Base-by-base conservation (phyloP, 2,797 vertebrate genomes). In the Falco columbarius region DNA sequence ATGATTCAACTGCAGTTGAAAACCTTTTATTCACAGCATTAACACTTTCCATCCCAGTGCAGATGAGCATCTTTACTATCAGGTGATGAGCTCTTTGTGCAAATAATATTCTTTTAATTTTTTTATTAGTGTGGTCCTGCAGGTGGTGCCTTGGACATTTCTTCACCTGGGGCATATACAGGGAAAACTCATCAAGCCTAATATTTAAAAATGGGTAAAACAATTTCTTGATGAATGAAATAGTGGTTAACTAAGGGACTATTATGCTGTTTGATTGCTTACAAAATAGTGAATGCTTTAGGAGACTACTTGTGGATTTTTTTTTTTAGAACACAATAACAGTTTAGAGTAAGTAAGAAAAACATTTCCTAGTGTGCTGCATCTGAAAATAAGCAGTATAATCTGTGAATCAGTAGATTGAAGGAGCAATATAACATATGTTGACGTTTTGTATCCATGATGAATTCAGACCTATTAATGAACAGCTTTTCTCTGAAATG, bases 21-120 rank as follows among this genome's bases (percentile, higher is more conserved):
- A 86, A 93, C 93, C 91, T 94, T 94, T 96, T 96, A 95, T 86
- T 97, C 89, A 88, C 55, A 85, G 75, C 13, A 47, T 97, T 95
- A 97, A 96, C 81, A 10, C 95, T 95, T 97, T 83, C 85, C 72
- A 55, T 94, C 20, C 82, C 67, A 74, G 61, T 72, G 62, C 93
- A 74, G 72, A 52, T 63, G 65, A 93, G 55, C 59, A 40, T 89
- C 58, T 86, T 89, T 90, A 32, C 16, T 68, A 59, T 80, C 51
- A 74, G 65, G 32, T 95, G 58, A 82, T 87, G n/a, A 76, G 55
- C 42, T 73, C 81, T 76, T 95, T 34, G 21, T 76, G 34, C 66
- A 97, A 83, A 76, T 96, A 72, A 14, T 21, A 38, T 61, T 59
- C 49, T 38, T 44, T n/a, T 12, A 22, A 12, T 29, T 40, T 65